phyloP scores from a whole-genome alignment of 2,113 vertebrate species.

The Anguilla rostrata region DNA sequence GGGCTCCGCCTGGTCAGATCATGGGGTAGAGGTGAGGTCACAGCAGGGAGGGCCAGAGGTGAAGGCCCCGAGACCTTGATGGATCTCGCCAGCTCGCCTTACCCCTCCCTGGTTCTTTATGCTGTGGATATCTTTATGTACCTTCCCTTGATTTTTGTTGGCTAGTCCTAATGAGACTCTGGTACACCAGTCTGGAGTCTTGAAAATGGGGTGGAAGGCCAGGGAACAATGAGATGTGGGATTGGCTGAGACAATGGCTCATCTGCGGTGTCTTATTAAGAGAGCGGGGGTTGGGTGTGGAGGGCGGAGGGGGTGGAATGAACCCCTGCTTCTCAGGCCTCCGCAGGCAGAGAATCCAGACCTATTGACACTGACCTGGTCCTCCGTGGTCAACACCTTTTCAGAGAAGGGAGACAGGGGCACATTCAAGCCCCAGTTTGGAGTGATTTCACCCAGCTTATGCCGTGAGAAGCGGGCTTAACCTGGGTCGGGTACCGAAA shows the following conservation, averaged over 20 bases:
- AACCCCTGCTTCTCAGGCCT: constrained; percentile 67
- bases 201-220: constrained; percentile 63
- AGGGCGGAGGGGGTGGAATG: constrained; percentile 40
- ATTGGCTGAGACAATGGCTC: constrained; percentile 69
- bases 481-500: constrained; percentile 53
- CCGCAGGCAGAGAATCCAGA: constrained; percentile 59
- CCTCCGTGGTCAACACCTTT: constrained; percentile 69
- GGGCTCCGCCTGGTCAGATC: constrained; percentile 92
- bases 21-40: constrained; percentile 93
- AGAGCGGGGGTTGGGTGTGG: constrained; percentile 25
- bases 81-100: constrained; percentile 83
- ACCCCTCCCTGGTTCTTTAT: constrained; percentile 82
- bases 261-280: constrained; percentile 78
- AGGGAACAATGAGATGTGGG: constrained; percentile 73
- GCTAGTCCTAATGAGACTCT: constrained; percentile 94
- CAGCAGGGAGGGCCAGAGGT: constrained; percentile 86
- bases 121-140: constrained; percentile 94
- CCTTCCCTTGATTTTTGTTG: constrained; percentile 89
- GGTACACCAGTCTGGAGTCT: constrained; percentile 62
- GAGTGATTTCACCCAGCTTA: constrained; percentile 59
- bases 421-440: constrained; percentile 60
- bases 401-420: constrained; percentile 51
- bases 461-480: constrained; percentile 64
- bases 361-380: constrained; percentile 77
- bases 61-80: constrained; percentile 58